phyloP scores from a whole-genome alignment of 2,797 vertebrate genomes.

The Ctenopoma kingsleyae region DNA sequence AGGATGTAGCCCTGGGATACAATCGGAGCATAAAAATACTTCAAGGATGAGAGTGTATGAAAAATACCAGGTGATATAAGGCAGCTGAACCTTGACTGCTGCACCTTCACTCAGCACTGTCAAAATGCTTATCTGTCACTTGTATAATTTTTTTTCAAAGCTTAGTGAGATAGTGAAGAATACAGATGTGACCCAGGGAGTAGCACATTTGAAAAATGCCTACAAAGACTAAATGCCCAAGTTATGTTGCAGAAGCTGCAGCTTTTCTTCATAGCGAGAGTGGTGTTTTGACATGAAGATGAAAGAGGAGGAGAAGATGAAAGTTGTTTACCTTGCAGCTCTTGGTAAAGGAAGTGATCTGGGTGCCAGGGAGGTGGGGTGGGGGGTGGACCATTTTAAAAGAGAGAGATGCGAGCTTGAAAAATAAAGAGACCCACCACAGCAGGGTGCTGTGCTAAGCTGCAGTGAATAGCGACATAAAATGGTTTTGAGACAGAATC shows the following conservation, averaged over 20 bases:
- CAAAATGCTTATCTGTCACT: conserved; percentile 40
- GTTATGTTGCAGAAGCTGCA: conserved; percentile 43
- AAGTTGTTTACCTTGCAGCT: conserved; percentile 52
- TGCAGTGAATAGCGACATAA: conserved; percentile 42
- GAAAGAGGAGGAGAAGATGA: conserved; percentile 48
- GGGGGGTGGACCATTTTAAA: conserved; percentile 28
- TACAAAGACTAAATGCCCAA: conserved; percentile 37
- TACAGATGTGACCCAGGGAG: conserved; percentile 18
- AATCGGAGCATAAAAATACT: background rate
- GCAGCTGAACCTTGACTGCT: conserved; percentile 3
- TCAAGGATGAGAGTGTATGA: background rate
- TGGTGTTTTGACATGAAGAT: conserved; percentile 43
- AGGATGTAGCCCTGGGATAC: background rate
- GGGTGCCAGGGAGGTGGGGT: conserved; percentile 4
- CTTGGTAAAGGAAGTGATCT: conserved; percentile 44
- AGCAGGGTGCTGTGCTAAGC: conserved; percentile 60
- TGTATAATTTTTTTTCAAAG: conserved; percentile 19
- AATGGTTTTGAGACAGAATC: conserved; percentile 53
- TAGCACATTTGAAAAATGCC: conserved; percentile 24
- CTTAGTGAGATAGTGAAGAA: conserved; percentile 27
- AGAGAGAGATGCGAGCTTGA: conserved; percentile 35
- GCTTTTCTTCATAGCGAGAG: conserved; percentile 30
- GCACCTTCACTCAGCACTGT: conserved; percentile 1
- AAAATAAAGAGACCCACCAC: conserved; percentile 41
- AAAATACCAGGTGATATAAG: background rate